Evolutionary conservation across 2,113 vertebrate genomes (phyloP).

Genomic region (Ceratotherium simum): DNA sequence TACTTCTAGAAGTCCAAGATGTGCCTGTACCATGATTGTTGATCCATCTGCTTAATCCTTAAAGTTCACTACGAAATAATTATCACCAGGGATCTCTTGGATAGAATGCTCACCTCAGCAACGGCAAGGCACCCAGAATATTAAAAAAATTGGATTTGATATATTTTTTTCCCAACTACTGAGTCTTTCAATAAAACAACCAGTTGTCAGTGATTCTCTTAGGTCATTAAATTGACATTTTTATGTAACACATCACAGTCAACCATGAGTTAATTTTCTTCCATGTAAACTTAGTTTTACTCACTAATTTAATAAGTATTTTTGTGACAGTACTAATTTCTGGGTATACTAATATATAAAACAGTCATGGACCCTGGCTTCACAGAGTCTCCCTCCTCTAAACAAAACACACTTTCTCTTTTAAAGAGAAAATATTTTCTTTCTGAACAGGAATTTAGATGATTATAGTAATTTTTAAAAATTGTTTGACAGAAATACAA

Average conservation of each 20-base stretch:
- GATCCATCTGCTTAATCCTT: background rate
- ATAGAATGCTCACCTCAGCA: background rate
- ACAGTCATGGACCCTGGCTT: background rate
- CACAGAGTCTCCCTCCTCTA: background rate
- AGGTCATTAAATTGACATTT: background rate
- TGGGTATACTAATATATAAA: background rate
- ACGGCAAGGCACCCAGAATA: background rate
- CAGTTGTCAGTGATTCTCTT: background rate
- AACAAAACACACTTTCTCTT: background rate
- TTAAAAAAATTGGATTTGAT: background rate
- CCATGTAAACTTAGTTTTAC: background rate
- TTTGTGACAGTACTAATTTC: background rate
- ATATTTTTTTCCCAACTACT: background rate
- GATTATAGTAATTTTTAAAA: background rate
- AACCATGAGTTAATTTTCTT: background rate
- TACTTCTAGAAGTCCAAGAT: background rate
- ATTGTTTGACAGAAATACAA: background rate
- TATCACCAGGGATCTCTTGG: background rate
- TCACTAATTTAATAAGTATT: background rate
- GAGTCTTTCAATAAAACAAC: background rate
- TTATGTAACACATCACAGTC: background rate
- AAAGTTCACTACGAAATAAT: background rate
- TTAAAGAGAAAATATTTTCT: slow-evolving; percentile 46
- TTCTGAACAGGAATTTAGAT: background rate
- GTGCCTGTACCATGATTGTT: background rate